Evolutionary conservation across 2,888 invertebrate species (phyloP).

Genomic region (Bhutanitis thaidina): DNA sequence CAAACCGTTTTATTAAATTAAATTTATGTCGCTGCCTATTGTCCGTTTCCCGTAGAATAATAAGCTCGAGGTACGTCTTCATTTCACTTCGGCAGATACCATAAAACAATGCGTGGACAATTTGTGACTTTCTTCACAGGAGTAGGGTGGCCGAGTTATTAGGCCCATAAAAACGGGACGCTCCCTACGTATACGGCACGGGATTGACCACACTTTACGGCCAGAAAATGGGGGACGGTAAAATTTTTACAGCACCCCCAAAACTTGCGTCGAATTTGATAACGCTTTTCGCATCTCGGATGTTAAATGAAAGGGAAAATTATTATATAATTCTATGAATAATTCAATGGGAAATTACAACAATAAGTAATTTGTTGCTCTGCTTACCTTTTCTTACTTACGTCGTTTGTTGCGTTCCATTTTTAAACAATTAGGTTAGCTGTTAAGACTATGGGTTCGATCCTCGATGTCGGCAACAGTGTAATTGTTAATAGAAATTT

Average conservation of each 20-base stretch:
- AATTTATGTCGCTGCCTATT: not conserved
- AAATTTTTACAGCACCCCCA: slow-evolving; percentile 38
- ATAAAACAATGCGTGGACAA: slow-evolving; percentile 32
- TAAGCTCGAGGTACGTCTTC: slow-evolving; percentile 13
- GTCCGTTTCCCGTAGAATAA: not conserved
- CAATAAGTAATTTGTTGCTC: not conserved
- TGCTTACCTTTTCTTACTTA: not conserved
- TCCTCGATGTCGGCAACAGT: no score
- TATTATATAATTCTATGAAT: slow-evolving; percentile 38
- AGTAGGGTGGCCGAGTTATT: slow-evolving; percentile 37
- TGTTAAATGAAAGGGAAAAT: slow-evolving; percentile 38
- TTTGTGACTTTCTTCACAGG: slow-evolving; percentile 29
- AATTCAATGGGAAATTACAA: slow-evolving; percentile 27
- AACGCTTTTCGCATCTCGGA: slow-evolving; percentile 24
- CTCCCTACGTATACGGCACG: slow-evolving; percentile 27
- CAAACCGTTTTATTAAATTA: not conserved
- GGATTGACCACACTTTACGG: slow-evolving; percentile 45
- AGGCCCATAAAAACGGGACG: slow-evolving; percentile 37
- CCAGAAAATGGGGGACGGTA: slow-evolving; percentile 40
- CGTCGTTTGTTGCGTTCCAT: not conserved
- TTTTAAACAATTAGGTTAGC: slow-evolving; percentile 11
- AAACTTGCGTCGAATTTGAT: slow-evolving; percentile 31
- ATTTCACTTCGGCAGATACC: slow-evolving; percentile 21
- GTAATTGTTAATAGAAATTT: no score
- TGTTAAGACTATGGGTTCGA: no score